Evolutionary conservation across 2,797 vertebrate genomes (phyloP).

Genomic region (Ctenosaura bakeri): DNA sequence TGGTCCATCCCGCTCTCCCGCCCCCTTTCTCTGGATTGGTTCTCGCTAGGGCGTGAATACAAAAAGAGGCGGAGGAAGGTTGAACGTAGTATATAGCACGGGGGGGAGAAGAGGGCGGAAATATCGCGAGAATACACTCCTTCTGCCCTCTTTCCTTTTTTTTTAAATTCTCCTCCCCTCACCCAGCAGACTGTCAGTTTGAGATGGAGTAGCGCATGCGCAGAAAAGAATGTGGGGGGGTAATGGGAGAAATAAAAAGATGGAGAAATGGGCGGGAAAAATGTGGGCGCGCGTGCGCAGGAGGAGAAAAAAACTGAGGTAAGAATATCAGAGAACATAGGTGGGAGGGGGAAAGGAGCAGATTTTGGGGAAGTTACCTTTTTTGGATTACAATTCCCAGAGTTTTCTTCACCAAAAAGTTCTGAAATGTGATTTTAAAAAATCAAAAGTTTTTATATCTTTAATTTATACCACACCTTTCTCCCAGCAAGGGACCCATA

Average conservation of each 20-base stretch:
- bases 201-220: background rate
- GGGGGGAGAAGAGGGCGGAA: background rate
- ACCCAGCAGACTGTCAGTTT: too few species aligned
- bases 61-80: too few species aligned
- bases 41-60: background rate
- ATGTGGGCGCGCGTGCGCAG: background rate
- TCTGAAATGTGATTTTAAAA: too few species aligned
- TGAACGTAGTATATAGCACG: too few species aligned
- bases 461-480: too few species aligned
- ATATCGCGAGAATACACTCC: background rate
- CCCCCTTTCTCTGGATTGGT: background rate
- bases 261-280: rapidly evolving
- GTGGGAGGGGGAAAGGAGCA: background rate
- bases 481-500: too few species aligned
- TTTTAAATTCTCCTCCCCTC: too few species aligned
- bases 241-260: rapidly evolving
- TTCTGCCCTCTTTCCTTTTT: too few species aligned
- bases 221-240: background rate
- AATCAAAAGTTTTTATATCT: too few species aligned
- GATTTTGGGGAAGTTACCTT: background rate
- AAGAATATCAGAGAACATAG: too few species aligned
- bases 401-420: background rate
- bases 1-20: too few species aligned
- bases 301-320: background rate
- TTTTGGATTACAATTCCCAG: background rate